Evolutionary conservation across 2,888 invertebrate species (phyloP).

Genomic region (Gnatocerus cornutus): DNA sequence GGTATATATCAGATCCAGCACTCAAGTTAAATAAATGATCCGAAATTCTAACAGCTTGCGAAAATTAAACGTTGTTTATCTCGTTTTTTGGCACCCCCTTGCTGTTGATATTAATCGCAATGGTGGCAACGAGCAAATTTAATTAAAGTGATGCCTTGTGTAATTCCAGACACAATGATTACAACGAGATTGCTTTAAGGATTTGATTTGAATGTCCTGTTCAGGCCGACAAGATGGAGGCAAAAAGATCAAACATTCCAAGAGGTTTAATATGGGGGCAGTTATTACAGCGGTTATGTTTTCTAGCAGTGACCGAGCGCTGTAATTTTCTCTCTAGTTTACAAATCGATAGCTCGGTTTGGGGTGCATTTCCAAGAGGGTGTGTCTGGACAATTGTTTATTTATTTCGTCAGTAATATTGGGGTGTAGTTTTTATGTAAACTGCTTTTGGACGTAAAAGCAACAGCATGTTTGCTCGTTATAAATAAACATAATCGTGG

Average conservation of each 20-base stretch:
- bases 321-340: constrained; percentile 28
- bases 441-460: constrained; percentile 10
- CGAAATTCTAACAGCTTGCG: constrained; percentile 11
- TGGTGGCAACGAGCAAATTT: constrained; percentile 41
- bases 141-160: constrained; percentile 43
- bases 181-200: constrained; percentile 28
- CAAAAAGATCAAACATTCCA: constrained; percentile 4
- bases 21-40: constrained; percentile 32
- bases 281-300: constrained; percentile 4
- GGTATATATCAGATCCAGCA: background rate
- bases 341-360: constrained; percentile 11
- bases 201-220: constrained; percentile 27
- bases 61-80: constrained; percentile 40
- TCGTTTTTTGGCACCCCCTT: constrained; percentile 30
- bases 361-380: background rate
- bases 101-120: constrained; percentile 38
- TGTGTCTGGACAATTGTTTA: background rate
- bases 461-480: constrained; percentile 15
- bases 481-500: constrained; percentile 16
- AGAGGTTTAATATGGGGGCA: constrained; percentile 1
- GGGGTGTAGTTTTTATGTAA: background rate
- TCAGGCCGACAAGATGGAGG: background rate
- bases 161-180: constrained; percentile 37
- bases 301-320: constrained; percentile 6
- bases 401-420: background rate